Percentiles rank a stretch among this genome's conserved stretches.
Conservation (phyloP, 37 sponge, comb jelly and placozoan species). For the Oscarella lobularis region DNA sequence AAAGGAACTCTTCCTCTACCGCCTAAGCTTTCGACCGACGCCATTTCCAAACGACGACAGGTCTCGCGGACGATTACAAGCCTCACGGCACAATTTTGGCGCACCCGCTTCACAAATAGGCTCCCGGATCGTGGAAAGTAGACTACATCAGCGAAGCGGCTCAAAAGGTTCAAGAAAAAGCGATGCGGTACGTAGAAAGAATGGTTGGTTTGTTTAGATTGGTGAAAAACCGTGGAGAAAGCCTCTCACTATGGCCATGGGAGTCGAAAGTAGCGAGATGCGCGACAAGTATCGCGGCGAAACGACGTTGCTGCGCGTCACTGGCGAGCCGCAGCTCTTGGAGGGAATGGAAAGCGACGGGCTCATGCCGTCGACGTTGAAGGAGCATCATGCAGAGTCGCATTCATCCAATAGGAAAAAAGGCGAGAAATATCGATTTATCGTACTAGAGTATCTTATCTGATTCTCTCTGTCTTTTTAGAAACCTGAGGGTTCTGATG, state of each 20-base stretch:
- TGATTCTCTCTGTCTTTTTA: background rate
- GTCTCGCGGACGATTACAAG: conserved; percentile 18
- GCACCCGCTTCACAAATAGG: conserved; percentile 28
- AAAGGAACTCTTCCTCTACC: too few relatives aligned
- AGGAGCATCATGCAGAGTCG: background rate
- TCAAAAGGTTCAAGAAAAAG: conserved; percentile 18
- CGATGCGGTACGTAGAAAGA: too few relatives aligned
- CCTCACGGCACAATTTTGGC: conserved; percentile 4
- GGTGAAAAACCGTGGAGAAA: background rate
- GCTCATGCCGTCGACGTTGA: background rate
- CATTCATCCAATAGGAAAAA: too few relatives aligned
- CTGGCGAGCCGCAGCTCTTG: background rate
- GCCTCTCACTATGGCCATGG: background rate
- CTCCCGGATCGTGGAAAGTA: conserved; percentile 42
- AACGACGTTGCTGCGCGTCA: background rate
- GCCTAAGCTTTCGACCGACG: too few relatives aligned
- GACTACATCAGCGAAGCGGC: conserved; percentile 19
- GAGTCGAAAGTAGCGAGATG: background rate
- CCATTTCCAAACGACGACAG: conserved; percentile 49
- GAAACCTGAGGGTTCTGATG: too few relatives aligned
- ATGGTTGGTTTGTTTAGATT: too few relatives aligned
- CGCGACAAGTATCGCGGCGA: background rate
- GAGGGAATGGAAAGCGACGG: too few relatives aligned
- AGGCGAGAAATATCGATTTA: too few relatives aligned
- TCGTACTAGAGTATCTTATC: too few relatives aligned